These are phyloP conservation scores for Cylloceria caligata DNA, from an alignment of 2,888 invertebrate genomes.

Conservation along the genomic window DNA sequence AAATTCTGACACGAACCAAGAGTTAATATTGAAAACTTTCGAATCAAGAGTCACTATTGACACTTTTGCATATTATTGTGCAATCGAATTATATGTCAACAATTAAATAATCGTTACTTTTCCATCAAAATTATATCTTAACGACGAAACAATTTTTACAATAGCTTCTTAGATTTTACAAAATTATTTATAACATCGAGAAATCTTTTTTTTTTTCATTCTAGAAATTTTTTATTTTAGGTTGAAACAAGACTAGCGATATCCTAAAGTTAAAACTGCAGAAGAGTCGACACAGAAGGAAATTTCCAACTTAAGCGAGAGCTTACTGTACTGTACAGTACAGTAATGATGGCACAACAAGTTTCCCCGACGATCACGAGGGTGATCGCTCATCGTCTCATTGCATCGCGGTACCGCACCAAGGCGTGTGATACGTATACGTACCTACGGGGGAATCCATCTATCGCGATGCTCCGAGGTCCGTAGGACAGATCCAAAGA, in stretches of 20 bases:
- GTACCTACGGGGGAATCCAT: neutral
- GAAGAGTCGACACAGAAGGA: neutral
- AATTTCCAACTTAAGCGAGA: neutral
- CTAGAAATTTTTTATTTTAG: too few species aligned
- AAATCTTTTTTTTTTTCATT: too few species aligned
- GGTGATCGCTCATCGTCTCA: slow-evolving; percentile 54
- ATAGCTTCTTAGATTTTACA: too few species aligned
- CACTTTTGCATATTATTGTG: neutral
- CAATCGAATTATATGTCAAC: too few species aligned
- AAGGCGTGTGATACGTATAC: neutral
- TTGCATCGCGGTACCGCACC: slow-evolving; percentile 20
- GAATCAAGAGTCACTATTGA: neutral
- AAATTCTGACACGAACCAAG: neutral
- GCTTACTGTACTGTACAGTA: slow-evolving; percentile 1
- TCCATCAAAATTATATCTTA: too few species aligned
- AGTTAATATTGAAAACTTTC: too few species aligned
- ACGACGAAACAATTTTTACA: too few species aligned
- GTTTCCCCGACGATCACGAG: slow-evolving; percentile 29
- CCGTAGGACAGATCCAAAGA: neutral
- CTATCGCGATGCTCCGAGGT: neutral
- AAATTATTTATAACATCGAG: too few species aligned
- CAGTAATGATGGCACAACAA: slow-evolving; percentile 26
- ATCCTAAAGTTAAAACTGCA: too few species aligned
- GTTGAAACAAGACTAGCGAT: too few species aligned
- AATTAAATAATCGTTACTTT: too few species aligned